Conservation (phyloP, 1,140 invertebrate species). For the Drosophila busckii region DNA sequence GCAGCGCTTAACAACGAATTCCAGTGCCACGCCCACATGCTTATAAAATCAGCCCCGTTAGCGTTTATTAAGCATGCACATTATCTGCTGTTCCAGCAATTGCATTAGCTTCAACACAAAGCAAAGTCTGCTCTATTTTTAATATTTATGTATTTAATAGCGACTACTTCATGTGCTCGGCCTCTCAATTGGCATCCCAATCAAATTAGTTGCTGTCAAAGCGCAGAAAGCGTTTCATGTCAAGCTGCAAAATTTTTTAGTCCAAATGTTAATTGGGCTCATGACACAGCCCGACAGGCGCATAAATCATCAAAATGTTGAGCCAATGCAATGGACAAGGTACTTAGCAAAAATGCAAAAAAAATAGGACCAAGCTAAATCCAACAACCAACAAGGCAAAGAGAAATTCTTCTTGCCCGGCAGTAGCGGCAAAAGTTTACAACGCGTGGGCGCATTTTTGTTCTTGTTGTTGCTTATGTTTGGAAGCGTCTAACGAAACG, state of each 20-base stretch:
- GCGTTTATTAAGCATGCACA: conserved; percentile 58
- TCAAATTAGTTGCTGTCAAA: conserved; percentile 51
- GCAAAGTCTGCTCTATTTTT: neutral
- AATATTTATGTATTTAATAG: too few relatives aligned
- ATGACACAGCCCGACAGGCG: conserved; percentile 61
- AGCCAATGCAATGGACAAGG: conserved; percentile 46
- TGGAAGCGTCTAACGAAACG: conserved; percentile 59
- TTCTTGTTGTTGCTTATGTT: conserved; percentile 4
- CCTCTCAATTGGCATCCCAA: conserved; percentile 19
- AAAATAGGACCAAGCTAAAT: conserved; percentile 18
- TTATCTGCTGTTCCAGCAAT: conserved; percentile 37
- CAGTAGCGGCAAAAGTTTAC: conserved; percentile 5
- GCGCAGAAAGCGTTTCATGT: conserved; percentile 18
- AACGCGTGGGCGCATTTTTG: conserved; percentile 2
- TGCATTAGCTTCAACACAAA: conserved; percentile 15
- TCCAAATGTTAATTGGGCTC: conserved; percentile 72
- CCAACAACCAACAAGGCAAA: conserved; percentile 18
- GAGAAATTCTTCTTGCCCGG: conserved; percentile 12
- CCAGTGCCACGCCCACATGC: conserved; percentile 4
- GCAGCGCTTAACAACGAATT: conserved; percentile 62
- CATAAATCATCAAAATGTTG: conserved; percentile 69
- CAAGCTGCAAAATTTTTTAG: conserved; percentile 37
- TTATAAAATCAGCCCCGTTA: conserved; percentile 15
- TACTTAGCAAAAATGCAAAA: conserved; percentile 15
- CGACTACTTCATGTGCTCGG: neutral